A percentile compares a stretch with the other conserved stretches of the same genome.
These are phyloP conservation scores for Lepidocyrtinus sp. DNA, from an alignment of 2,888 invertebrate genomes.

Conservation along the genomic window DNA sequence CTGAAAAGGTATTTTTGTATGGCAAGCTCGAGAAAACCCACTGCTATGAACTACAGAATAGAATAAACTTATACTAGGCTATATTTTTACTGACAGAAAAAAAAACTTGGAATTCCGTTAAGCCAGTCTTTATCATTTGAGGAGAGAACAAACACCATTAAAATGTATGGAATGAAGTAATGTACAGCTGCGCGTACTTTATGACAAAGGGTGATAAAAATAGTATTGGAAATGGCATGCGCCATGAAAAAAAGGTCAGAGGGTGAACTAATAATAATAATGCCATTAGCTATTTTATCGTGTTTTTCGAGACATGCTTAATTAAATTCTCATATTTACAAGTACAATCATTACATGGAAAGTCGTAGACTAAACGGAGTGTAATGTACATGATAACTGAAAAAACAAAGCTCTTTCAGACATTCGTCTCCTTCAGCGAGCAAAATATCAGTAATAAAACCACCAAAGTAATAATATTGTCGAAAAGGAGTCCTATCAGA, in stretches of 20 bases:
- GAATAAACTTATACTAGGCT: neutral
- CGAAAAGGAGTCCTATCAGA: too few relatives aligned
- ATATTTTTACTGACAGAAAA: neutral
- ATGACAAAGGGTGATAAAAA: neutral
- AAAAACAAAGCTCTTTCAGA: conserved; percentile 5
- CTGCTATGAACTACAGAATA: neutral
- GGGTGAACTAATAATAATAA: conserved; percentile 3
- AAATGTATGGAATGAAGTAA: neutral
- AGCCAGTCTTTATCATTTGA: neutral
- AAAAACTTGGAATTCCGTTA: conserved; percentile 9
- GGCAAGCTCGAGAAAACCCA: neutral
- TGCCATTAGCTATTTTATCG: neutral
- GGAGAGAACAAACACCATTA: neutral
- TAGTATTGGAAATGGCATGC: conserved; percentile 1
- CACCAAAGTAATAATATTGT: too few relatives aligned
- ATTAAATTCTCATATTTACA: neutral
- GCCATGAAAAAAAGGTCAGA: neutral
- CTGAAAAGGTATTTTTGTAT: conserved; percentile 4
- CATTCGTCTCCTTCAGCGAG: neutral
- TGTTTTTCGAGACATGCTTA: neutral
- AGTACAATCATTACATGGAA: neutral
- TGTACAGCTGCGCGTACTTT: neutral
- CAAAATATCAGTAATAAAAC: too few relatives aligned
- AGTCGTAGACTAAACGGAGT: neutral
- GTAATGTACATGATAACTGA: neutral